Base-by-base conservation (phyloP, 1,140 invertebrate species). In the Bemisia tabaci region DNA sequence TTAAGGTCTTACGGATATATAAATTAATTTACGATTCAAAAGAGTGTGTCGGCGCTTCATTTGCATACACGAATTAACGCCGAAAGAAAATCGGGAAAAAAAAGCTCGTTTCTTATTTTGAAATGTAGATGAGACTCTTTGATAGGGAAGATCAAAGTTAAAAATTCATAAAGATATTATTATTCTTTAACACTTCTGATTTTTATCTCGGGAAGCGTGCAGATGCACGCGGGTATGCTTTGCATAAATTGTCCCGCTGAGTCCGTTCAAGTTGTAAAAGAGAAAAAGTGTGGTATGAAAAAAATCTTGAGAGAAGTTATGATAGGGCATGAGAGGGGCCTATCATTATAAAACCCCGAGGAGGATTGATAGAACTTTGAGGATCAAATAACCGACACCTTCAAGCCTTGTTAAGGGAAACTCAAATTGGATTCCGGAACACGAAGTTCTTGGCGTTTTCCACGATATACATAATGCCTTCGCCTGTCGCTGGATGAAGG, bases 101-200 rank as follows among this genome's bases (percentile, higher is more conserved):
- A 48, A 48, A 48, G 17, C 33, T 48, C 33, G 5, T 48, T 48
- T 48, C 33, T 48, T 48, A 48, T 48, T 48, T 48, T 48, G 17
- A 48, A 48, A 48, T 48, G 33, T 48, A 48, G 33, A 48, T 48
- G 5, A 17, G 33, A 48, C 33, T 48, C 33, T 48, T 48, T 48
- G 33, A 48, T 48, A 48, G 5, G 17, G 17, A 48, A 48, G 33
- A 48, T 48, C 33, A 48, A 48, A 48, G 33, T 48, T 48, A 48
- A 48, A 48, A 48, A 48, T 48, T 48, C 33, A 48, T 48, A 48
- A 48, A 48, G 33, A 48, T 48, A 48, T 48, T 48, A 48, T 48
- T 48, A 48, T 48, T 48, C 33, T 48, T 48, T 48, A 48, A 48
- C 33, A 48, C 33, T 48, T 48, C 33, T 48, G 33, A 48, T 48